These are phyloP conservation scores for Unio delphinus DNA, from an alignment of 2,888 invertebrate species.

Conservation along the genomic window DNA sequence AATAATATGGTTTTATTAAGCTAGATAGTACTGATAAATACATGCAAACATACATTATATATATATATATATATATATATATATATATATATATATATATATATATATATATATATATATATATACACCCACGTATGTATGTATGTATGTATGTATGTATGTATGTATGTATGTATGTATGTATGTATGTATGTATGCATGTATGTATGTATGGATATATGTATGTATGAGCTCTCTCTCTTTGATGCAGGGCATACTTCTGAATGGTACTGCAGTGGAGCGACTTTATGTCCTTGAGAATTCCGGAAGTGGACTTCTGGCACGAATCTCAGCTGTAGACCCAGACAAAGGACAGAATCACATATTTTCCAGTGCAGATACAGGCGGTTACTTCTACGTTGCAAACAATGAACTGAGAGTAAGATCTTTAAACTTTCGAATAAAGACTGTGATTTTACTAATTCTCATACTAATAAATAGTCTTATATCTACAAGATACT, in stretches of 20 bases:
- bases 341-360: constrained; percentile 33
- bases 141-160: no score
- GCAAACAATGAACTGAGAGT: constrained; percentile 32
- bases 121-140: background rate
- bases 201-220: no score
- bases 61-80: background rate
- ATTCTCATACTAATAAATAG: no score
- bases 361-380: constrained; percentile 27
- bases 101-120: background rate
- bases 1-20: no score
- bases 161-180: background rate
- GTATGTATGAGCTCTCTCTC: no score
- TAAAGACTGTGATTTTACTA: no score
- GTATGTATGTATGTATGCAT: background rate
- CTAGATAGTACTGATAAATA: no score
- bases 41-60: background rate
- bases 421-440: background rate
- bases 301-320: constrained; percentile 18
- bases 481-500: no score
- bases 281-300: constrained; percentile 33
- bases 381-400: constrained; percentile 28
- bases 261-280: constrained; percentile 14
- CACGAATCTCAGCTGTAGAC: constrained; percentile 35
- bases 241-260: constrained; percentile 23
- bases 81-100: background rate